phyloP scores from a whole-genome alignment of 2,888 invertebrate genomes.

The Apocheima hispidaria region DNA sequence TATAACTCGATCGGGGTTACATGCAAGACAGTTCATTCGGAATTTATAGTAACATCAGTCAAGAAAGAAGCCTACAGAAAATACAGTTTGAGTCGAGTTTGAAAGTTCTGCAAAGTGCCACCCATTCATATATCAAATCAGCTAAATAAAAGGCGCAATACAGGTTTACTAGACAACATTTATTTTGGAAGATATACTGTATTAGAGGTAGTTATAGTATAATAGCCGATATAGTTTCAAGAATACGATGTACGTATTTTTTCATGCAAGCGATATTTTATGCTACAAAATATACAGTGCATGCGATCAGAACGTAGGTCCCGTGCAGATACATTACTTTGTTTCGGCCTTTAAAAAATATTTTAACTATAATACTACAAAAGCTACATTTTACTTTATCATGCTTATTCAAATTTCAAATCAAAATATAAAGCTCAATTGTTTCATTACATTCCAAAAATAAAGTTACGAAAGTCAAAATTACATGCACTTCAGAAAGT shows the following conservation, averaged over 20 bases:
- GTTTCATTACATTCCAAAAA: constrained; percentile 28
- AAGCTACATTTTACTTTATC: constrained; percentile 58
- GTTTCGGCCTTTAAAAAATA: constrained; percentile 57
- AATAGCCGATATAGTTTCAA: constrained; percentile 55
- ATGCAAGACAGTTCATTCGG: constrained; percentile 64
- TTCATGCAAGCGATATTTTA: constrained; percentile 80
- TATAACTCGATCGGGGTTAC: constrained; percentile 58
- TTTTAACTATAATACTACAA: constrained; percentile 44
- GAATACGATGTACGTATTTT: constrained; percentile 64
- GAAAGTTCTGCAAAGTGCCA: constrained; percentile 57
- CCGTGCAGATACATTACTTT: constrained; percentile 65
- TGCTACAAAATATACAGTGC: constrained; percentile 75
- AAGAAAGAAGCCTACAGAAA: constrained; percentile 29
- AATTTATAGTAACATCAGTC: constrained; percentile 19
- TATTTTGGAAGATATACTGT: constrained; percentile 83
- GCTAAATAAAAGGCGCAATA: constrained; percentile 68
- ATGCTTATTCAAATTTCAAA: constrained; percentile 55
- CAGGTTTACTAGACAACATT: constrained; percentile 80
- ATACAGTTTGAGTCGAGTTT: constrained; percentile 54
- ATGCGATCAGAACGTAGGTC: constrained; percentile 65
- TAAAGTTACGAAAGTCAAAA: constrained; percentile 28
- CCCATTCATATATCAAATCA: constrained; percentile 59
- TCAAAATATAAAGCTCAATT: constrained; percentile 55
- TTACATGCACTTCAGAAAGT: constrained; percentile 40
- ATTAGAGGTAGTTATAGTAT: constrained; percentile 62